Base-by-base conservation (phyloP, 1,140 invertebrate species). In the Atta cephalotes region DNA sequence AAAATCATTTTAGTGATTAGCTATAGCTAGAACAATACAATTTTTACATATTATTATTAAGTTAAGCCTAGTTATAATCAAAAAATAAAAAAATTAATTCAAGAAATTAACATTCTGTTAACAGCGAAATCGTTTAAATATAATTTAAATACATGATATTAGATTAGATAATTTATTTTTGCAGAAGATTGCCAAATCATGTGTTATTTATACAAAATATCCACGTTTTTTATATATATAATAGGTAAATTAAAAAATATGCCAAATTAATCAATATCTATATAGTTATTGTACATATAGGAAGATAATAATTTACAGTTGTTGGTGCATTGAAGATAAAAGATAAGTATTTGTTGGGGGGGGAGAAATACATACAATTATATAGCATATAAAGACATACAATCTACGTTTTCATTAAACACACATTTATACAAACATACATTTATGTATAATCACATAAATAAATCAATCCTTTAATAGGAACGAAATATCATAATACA, bases 121-220 rank as follows among this genome's bases (percentile, higher is more conserved):
- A 39, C 35, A 39, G 0, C 7, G 7, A 7, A 39, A 39, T 7
- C 35, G 35, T 39, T 39, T 39, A 9, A 39, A 45, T 31, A 60
- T 82, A 31, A 72, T n/a, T 49, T 60, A 21, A 72, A 49, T 71
- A 71, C 7, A 28, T 5, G 6, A 81, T 9, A 14, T 18, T 18
- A n/a, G 21, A 58, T 14, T 14, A 60, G n/a, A 28, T 58, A 72
- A 58, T 58, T n/a, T 74, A 84, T 62, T 76, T 62, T 51, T 49
- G 16, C 14, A 25, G 35, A 31, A 49, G 2, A 16, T 65, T 68
- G 56, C 9, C 7, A 25, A 5, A 2, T 68, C 35, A 9, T 78
- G 18, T 6, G 10, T 35, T 16, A 31, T 9, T 77, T 45, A 60
- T 51, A 79, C 12, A 56, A 68, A 80, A 66, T 80, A 18, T 35